These are phyloP conservation scores for Danionella dracula DNA, from an alignment of 2,797 vertebrate species.

Conservation along the genomic window DNA sequence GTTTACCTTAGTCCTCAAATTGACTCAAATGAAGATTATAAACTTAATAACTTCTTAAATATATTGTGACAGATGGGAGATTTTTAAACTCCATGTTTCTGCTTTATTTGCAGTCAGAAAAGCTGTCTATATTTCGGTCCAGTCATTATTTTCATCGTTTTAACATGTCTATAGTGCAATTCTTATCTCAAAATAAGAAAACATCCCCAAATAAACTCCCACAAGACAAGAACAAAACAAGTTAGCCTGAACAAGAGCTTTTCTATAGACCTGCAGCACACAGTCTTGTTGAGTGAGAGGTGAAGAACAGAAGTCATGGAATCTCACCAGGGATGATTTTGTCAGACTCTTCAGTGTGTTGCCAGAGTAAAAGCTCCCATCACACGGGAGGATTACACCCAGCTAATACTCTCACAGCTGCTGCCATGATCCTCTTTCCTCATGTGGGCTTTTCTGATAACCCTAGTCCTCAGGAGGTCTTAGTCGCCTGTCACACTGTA, in stretches of 20 bases:
- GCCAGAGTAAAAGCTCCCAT: slow-evolving; percentile 21
- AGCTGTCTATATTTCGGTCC: no score
- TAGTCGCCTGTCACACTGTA: slow-evolving; percentile 8
- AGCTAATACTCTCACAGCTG: slow-evolving; percentile 28
- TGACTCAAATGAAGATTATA: no score
- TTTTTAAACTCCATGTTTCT: no score
- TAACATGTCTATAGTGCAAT: no score
- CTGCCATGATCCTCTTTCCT: slow-evolving; percentile 29
- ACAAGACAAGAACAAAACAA: no score
- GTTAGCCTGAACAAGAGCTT: not conserved
- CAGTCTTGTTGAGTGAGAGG: not conserved
- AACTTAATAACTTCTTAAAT: no score
- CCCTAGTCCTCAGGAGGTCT: slow-evolving; percentile 6
- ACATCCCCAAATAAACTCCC: no score
- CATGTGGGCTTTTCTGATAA: slow-evolving; percentile 26
- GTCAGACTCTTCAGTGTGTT: slow-evolving; percentile 16
- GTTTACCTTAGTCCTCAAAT: no score
- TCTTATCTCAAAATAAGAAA: no score
- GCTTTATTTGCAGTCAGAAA: no score
- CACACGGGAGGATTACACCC: slow-evolving; percentile 36
- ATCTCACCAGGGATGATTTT: slow-evolving; percentile 18
- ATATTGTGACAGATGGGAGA: no score
- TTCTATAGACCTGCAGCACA: not conserved
- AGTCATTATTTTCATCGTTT: no score
- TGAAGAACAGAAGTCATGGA: not conserved